Conservation (phyloP, 2,113 vertebrate genomes). For the Panurus biarmicus region DNA sequence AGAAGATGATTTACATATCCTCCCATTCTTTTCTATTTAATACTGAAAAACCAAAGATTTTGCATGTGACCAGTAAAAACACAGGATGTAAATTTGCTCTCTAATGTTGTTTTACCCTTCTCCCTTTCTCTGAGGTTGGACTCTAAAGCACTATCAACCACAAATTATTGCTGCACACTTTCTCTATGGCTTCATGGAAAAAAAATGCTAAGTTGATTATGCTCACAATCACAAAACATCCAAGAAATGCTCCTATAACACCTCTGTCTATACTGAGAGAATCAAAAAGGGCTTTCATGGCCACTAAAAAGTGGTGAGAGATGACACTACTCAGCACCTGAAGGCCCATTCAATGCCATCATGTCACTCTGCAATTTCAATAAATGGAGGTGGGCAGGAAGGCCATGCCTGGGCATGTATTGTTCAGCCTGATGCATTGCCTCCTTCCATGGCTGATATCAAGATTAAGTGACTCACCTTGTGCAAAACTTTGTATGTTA, state of each 20-base stretch:
- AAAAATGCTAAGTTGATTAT: background rate
- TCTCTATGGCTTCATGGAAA: background rate
- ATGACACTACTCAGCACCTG: accelerated
- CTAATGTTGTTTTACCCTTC: background rate
- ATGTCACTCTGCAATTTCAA: background rate
- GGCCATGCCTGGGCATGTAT: accelerated
- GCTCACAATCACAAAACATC: background rate
- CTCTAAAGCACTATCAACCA: background rate
- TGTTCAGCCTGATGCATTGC: background rate
- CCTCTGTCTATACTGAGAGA: background rate
- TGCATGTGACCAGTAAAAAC: background rate
- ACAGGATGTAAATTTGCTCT: background rate
- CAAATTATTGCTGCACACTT: background rate
- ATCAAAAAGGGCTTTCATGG: background rate
- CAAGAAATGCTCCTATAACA: background rate
- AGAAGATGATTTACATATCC: background rate
- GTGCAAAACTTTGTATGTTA: background rate
- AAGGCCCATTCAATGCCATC: background rate
- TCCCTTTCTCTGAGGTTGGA: background rate
- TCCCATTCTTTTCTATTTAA: background rate
- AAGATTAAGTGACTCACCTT: background rate
- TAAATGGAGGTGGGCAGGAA: background rate
- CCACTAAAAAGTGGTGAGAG: background rate
- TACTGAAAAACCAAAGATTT: background rate
- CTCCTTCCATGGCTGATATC: background rate